Evolutionary conservation across 2,888 invertebrate genomes (phyloP).

Genomic region (Metopia argyrocephala): DNA sequence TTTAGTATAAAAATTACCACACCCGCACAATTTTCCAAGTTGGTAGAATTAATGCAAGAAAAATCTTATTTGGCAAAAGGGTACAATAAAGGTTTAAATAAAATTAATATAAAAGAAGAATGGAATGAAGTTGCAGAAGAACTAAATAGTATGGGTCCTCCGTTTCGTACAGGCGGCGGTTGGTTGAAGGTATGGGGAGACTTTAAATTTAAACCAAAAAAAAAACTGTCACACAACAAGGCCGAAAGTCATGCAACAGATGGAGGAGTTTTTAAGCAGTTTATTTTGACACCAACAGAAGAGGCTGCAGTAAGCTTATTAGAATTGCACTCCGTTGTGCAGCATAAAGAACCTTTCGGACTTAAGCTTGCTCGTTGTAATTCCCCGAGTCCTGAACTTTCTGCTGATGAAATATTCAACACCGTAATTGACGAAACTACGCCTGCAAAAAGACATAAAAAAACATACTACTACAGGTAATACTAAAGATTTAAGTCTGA

Average conservation of each 20-base stretch:
- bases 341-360: slow-evolving; percentile 2
- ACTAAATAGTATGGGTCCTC: slow-evolving; percentile 6
- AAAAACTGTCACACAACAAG: neutral
- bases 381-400: no score
- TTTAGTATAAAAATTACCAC: no score
- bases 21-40: slow-evolving; percentile 1
- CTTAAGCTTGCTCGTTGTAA: no score
- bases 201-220: neutral
- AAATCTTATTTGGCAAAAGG: neutral
- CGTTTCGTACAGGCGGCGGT: slow-evolving; percentile 3
- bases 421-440: neutral
- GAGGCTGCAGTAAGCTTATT: no score
- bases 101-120: no score
- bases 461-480: neutral
- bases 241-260: neutral
- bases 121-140: slow-evolving; percentile 5
- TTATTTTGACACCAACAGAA: no score
- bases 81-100: slow-evolving; percentile 2
- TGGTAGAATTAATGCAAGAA: slow-evolving; percentile 2
- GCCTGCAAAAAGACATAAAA: neutral
- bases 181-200: no score
- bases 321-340: neutral
- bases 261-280: no score
- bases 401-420: neutral
- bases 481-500: neutral